Base-by-base conservation (phyloP, 2,888 invertebrate genomes). In the Agrotis segetum region DNA sequence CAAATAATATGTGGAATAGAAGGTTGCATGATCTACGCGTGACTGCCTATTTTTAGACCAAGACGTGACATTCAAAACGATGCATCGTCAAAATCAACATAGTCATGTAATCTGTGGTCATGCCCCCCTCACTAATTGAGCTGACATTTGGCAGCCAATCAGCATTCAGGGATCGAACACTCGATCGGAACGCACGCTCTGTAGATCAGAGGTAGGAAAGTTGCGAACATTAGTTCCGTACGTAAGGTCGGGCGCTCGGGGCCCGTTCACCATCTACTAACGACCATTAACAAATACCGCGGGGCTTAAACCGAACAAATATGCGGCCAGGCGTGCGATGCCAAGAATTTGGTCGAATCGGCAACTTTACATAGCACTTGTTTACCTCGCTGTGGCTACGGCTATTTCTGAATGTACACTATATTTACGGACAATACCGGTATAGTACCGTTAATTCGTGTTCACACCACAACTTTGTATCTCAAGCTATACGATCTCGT, bases 291-390 rank as follows among this genome's bases (percentile, higher is more conserved):
- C 88, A 85, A 88, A 91, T 91, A 89, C 90, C 91, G 70, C 71
- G 24, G 58, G 53, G 70, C 71, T 77, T 72, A 87, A 79, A 58
- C 83, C 82, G 86, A 86, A 84, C 89, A 93, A 92, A 92, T 92
- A 93, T 92, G 92, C 92, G 89, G 89, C 85, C 89, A 83, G 84
- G 87, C 86, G 83, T 74, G 88, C 90, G 90, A 92, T 93, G 93
- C 91, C 92, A 94, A 93, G 94, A 94, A 95, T 95, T 94, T 92
- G 90, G 92, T 90, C 88, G 91, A 92, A 88, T 91, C 90, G 89
- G 87, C 89, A 86, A 90, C 91, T 94, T 91, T 91, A 90, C 92
- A 88, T 85, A 88, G 90, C 90, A 90, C 92, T 93, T 93, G 94
- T 94, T 95, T 94, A 93, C 94, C 92, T 93, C 93, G 92, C 87